Evolutionary conservation across 2,797 vertebrate species (phyloP).

Genomic region (Acanthurus lineatus): DNA sequence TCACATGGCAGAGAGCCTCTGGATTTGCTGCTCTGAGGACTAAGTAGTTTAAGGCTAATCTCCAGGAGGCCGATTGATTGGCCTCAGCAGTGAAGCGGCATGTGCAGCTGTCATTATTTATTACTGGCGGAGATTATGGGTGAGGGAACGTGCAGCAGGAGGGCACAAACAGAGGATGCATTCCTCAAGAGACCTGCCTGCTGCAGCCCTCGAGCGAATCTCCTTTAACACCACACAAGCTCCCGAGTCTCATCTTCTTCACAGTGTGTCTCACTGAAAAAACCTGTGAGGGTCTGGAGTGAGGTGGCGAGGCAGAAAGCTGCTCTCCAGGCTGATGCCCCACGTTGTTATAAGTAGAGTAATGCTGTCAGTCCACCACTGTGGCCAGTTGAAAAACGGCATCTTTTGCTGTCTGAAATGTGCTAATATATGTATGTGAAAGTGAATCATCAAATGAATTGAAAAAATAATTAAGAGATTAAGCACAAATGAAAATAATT

Average conservation of each 20-base stretch:
- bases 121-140: slow-evolving; percentile 83
- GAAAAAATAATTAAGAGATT: slow-evolving; percentile 15
- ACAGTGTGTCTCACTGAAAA: slow-evolving; percentile 13
- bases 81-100: slow-evolving; percentile 82
- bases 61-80: slow-evolving; percentile 88
- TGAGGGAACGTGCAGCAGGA: slow-evolving; percentile 52
- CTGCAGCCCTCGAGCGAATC: slow-evolving; percentile 23
- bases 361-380: slow-evolving; percentile 11
- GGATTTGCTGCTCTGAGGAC: slow-evolving; percentile 80
- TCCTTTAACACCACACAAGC: slow-evolving; percentile 32
- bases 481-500: background rate
- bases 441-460: slow-evolving; percentile 14
- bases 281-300: slow-evolving; percentile 24
- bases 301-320: slow-evolving; percentile 26
- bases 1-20: slow-evolving; percentile 67
- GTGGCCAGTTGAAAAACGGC: background rate
- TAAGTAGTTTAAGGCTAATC: slow-evolving; percentile 93
- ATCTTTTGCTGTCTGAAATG: background rate
- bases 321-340: slow-evolving; percentile 29
- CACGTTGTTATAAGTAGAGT: slow-evolving; percentile 14
- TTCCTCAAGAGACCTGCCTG: slow-evolving; percentile 29
- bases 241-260: slow-evolving; percentile 33
- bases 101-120: slow-evolving; percentile 90
- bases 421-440: too few relatives aligned
- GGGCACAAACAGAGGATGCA: slow-evolving; percentile 19